Evolutionary conservation across 2,113 vertebrate genomes (phyloP).

Genomic region (Zosterops lateralis): DNA sequence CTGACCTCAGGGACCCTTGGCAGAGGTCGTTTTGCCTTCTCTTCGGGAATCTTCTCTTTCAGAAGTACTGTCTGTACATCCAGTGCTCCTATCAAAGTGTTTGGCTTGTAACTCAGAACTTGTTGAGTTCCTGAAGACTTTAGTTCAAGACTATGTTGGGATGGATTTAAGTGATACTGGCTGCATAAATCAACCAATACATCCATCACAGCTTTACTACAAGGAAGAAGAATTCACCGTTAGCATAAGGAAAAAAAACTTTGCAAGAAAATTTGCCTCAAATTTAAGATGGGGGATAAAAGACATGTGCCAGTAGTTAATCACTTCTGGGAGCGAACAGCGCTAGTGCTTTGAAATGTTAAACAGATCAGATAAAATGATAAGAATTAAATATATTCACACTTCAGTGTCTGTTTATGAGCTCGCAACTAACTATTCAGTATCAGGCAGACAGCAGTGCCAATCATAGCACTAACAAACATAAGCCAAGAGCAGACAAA

Average conservation of each 20-base stretch:
- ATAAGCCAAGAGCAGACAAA: background rate
- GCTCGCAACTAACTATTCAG: background rate
- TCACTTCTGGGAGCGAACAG: background rate
- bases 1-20: constrained; percentile 90
- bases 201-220: constrained; percentile 96
- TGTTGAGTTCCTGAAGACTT: constrained; percentile 76
- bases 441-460: background rate
- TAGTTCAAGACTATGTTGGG: constrained; percentile 87
- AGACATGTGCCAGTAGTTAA: background rate
- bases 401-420: background rate
- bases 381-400: background rate
- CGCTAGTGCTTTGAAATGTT: background rate
- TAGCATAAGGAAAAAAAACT: background rate
- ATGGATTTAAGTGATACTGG: constrained; percentile 88
- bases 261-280: background rate
- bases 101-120: constrained; percentile 89
- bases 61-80: constrained; percentile 83
- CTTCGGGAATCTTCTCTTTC: constrained; percentile 86
- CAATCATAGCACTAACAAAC: background rate
- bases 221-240: background rate
- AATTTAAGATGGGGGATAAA: background rate
- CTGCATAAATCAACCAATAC: constrained; percentile 92
- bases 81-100: constrained; percentile 86
- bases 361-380: background rate
- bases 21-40: constrained; percentile 78